Evolutionary conservation across 2,888 invertebrate genomes (phyloP).

Genomic region (Agelastica alni): DNA sequence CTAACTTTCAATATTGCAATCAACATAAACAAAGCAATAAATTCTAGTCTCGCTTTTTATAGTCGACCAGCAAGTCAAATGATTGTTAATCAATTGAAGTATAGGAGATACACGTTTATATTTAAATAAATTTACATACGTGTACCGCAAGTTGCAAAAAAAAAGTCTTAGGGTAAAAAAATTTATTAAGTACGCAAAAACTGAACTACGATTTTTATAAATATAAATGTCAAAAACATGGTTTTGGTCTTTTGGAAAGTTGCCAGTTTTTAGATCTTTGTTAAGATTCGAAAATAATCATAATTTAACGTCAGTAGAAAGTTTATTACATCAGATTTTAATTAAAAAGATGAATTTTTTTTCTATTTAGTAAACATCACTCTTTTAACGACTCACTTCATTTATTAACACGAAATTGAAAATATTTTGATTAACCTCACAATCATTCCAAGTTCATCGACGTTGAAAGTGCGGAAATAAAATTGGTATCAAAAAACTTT

Average conservation of each 20-base stretch:
- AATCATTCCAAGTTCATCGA: too few relatives aligned
- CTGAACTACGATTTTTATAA: too few relatives aligned
- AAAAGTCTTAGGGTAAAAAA: neutral
- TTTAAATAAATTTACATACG: conserved; percentile 15
- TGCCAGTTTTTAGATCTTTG: conserved; percentile 1
- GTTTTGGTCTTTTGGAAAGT: neutral
- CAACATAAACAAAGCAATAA: conserved; percentile 21
- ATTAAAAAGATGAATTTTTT: neutral
- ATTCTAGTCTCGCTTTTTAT: conserved; percentile 12
- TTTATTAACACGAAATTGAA: too few relatives aligned
- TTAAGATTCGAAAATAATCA: conserved; percentile 3
- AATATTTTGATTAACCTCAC: too few relatives aligned
- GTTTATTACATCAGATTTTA: conserved; percentile 2
- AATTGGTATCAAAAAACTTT: too few relatives aligned
- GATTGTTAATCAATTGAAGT: conserved; percentile 15
- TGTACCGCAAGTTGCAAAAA: neutral
- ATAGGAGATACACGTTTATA: conserved; percentile 15
- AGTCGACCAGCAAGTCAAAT: conserved; percentile 9
- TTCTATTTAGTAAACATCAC: too few relatives aligned
- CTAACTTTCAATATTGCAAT: conserved; percentile 10
- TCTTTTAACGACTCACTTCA: too few relatives aligned
- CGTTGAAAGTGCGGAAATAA: too few relatives aligned
- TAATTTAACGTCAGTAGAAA: neutral
- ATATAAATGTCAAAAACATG: conserved; percentile 2
- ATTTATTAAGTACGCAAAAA: too few relatives aligned